phyloP scores from a whole-genome alignment of 2,113 vertebrate species.

The Rhea americana region DNA sequence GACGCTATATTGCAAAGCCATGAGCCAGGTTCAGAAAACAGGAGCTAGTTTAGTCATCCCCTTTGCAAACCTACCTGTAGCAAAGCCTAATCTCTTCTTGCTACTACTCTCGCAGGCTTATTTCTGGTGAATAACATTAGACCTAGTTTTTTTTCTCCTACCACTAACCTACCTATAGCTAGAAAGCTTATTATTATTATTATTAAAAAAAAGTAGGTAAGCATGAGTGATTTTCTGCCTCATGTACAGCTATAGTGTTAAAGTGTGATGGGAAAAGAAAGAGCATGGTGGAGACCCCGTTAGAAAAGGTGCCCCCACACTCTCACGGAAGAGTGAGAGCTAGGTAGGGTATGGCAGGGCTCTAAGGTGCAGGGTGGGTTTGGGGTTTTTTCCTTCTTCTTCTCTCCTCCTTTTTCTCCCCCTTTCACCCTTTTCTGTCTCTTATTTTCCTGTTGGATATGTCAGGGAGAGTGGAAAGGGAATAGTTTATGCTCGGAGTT shows the following conservation, averaged over 20 bases:
- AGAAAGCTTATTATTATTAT: neutral
- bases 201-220: neutral
- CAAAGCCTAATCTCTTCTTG: fast-evolving
- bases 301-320: neutral
- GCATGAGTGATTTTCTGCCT: fast-evolving
- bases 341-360: fast-evolving
- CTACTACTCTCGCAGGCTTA: fast-evolving
- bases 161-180: fast-evolving
- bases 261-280: neutral
- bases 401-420: too few relatives aligned
- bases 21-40: neutral
- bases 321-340: neutral
- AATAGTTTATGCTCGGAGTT: fast-evolving
- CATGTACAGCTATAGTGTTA: neutral
- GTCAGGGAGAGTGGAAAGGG: neutral
- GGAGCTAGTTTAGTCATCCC: fast-evolving
- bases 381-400: too few relatives aligned
- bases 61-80: neutral
- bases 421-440: fast-evolving
- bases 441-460: neutral
- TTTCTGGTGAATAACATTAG: too few relatives aligned
- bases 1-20: neutral
- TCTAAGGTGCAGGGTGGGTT: fast-evolving
- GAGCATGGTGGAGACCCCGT: neutral
- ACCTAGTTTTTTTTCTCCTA: too few relatives aligned